Evolutionary conservation across 2,888 invertebrate species (phyloP), one percentile per base, ranked within the genome.

Genomic region (Aphrophora alni): DNA sequence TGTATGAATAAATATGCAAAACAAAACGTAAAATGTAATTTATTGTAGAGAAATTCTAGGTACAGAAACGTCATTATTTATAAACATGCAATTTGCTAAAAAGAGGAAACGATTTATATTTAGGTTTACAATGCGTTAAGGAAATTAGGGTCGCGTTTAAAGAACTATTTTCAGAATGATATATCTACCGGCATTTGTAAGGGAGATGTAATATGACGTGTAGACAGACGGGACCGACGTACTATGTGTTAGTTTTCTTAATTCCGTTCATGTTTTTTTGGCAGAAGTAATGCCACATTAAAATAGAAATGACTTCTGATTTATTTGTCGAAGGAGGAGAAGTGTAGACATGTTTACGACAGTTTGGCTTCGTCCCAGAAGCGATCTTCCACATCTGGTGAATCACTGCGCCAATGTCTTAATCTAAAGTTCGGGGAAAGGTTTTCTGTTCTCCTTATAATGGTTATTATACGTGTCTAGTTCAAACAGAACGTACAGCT

Each of bases 391-490:
- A 14, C 59, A 21, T 59, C 59, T 59, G 59, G 59, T 59, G 59
- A 59, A 59, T 59, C 59, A 59, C 59, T 21, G 59, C n/a, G 59
- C 59, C 59, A 59, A 59, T 59, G 59, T 59, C 59, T 59, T 59
- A 59, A 59, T 59, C 59, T 59, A 21, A 59, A 59, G 21, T 59
- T 59, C 21, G 59, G 59, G 59, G 21, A 59, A 21, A 21, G n/a
- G n/a, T 33, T 33, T 21, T 59, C 21, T 21, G n/a, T 21, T 59
- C 59, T n/a, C n/a, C n/a, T 3, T n/a, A 21, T 59, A 59, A 59
- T 8, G 59, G 59, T 59, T 59, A 59, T 59, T 59, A 33, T 33
- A 59, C 59, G 21, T 59, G 59, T 21, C 59, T 59, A 59, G 1
- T 2, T 5, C 21, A 21, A 21, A 10, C 59, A 44, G 12, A 21